Conservation (phyloP, 2,888 invertebrate species). For the Panorpa germanica region DNA sequence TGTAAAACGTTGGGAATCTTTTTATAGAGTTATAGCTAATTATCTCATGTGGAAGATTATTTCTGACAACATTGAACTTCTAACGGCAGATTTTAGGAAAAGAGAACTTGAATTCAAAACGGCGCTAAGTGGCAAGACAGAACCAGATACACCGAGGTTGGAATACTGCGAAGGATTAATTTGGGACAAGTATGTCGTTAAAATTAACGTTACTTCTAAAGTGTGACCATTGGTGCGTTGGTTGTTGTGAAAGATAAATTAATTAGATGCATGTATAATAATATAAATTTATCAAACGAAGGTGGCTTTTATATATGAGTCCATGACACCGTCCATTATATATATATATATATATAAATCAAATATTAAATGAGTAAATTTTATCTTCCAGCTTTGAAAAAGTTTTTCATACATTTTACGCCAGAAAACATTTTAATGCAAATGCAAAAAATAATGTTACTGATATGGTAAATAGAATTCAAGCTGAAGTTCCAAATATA, state of each 20-base stretch:
- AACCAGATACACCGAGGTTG: slow-evolving; percentile 39
- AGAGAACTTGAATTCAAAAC: slow-evolving; percentile 21
- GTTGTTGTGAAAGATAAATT: too few species aligned
- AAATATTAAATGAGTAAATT: slow-evolving; percentile 8
- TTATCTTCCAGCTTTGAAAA: slow-evolving; percentile 17
- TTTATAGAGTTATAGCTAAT: slow-evolving; percentile 45
- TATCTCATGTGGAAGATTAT: slow-evolving; percentile 78
- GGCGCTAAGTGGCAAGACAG: slow-evolving; percentile 35
- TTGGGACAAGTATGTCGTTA: too few species aligned
- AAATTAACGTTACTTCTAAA: too few species aligned
- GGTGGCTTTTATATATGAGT: slow-evolving; percentile 3
- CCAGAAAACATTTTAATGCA: slow-evolving; percentile 27
- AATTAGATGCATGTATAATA: too few species aligned
- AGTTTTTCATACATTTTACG: slow-evolving; percentile 23
- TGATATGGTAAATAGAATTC: slow-evolving; percentile 34
- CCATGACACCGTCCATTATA: too few species aligned
- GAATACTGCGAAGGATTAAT: slow-evolving; percentile 21
- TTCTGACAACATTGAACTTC: slow-evolving; percentile 59
- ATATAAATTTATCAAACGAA: too few species aligned
- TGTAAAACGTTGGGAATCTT: too few species aligned
- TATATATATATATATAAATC: too few species aligned
- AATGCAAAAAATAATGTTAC: slow-evolving; percentile 31
- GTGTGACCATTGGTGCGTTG: too few species aligned
- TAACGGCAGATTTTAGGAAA: slow-evolving; percentile 24
- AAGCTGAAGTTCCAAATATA: slow-evolving; percentile 54